phyloP scores from a whole-genome alignment of 2,113 vertebrate genomes.

The Xerus inauris region DNA sequence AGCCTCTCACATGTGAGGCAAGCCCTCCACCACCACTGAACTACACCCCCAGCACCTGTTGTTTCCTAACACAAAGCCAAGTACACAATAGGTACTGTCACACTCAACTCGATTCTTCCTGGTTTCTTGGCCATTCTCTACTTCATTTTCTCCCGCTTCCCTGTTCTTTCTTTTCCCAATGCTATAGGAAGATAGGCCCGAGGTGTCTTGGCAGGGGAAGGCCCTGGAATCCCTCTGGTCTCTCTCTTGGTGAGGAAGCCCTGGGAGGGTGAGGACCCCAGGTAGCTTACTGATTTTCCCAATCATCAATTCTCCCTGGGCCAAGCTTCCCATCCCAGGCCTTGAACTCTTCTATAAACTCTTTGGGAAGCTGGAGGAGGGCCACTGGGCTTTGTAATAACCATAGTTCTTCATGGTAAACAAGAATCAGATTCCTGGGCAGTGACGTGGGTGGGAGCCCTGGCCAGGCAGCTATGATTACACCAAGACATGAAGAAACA shows the following conservation, averaged over 20 bases:
- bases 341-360: background rate
- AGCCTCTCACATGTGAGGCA: background rate
- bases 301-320: background rate
- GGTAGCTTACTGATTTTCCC: background rate
- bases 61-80: background rate
- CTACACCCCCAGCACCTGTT: background rate
- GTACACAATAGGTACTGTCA: rapidly evolving
- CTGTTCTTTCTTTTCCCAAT: background rate
- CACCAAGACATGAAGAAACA: conserved; percentile 47
- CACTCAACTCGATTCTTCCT: background rate
- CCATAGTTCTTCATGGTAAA: conserved; percentile 62
- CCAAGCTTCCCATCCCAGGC: conserved; percentile 9
- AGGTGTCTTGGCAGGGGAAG: background rate
- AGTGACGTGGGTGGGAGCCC: conserved; percentile 17
- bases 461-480: conserved; percentile 34
- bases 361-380: conserved; percentile 50
- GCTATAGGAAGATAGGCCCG: background rate
- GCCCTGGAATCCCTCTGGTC: background rate
- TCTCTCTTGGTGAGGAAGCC: background rate
- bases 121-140: background rate
- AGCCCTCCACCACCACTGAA: background rate
- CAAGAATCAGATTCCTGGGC: conserved; percentile 72
- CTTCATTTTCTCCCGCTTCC: background rate
- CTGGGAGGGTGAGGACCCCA: background rate
- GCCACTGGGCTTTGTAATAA: background rate